phyloP scores from a whole-genome alignment of 2,797 vertebrate genomes.

The Labeo calbasu region DNA sequence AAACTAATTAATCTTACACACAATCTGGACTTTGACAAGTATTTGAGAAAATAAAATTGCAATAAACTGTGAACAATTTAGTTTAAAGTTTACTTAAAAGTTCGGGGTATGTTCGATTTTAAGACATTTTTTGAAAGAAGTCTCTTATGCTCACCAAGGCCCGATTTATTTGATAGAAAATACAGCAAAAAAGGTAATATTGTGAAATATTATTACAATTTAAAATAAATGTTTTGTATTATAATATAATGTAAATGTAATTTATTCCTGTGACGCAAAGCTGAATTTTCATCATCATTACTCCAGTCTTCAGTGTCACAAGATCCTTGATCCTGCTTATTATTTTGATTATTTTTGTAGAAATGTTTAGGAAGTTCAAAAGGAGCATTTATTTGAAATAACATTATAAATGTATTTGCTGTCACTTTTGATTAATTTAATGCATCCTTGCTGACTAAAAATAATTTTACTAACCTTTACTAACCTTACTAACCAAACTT shows the following conservation, averaged over 20 bases:
- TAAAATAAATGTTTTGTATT: not conserved
- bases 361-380: not conserved
- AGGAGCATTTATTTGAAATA: not conserved
- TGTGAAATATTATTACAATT: not conserved
- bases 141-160: not conserved
- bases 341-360: not conserved
- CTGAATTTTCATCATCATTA: not conserved
- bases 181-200: too few relatives aligned
- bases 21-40: not conserved
- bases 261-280: not conserved
- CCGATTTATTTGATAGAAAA: not conserved
- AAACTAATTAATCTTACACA: not conserved
- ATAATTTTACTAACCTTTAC: not conserved
- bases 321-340: not conserved
- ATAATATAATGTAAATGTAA: not conserved
- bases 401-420: not conserved
- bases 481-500: not conserved
- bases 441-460: not conserved
- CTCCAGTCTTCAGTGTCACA: not conserved
- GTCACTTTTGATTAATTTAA: not conserved
- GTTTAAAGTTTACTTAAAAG: not conserved
- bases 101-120: not conserved
- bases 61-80: not conserved
- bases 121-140: not conserved
- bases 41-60: not conserved